Conservation (phyloP, 37 sponge, comb jelly and placozoan species). For the Spongia lamella region DNA sequence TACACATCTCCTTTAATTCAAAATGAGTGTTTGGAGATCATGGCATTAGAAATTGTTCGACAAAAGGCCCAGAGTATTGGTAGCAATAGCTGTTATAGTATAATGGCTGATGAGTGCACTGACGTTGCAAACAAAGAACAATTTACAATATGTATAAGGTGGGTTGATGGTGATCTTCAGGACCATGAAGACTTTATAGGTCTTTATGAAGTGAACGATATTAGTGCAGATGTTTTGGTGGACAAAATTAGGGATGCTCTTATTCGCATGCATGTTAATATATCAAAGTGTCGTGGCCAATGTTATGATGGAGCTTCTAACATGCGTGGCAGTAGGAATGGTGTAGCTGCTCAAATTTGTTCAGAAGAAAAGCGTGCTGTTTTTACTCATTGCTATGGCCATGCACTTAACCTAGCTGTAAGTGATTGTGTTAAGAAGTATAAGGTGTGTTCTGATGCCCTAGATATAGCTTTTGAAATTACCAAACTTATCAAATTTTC, state of each 20-base stretch:
- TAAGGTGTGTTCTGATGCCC: conserved; percentile 39
- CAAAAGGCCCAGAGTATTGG: conserved; percentile 37
- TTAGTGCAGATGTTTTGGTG: conserved; percentile 15
- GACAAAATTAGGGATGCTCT: conserved; percentile 23
- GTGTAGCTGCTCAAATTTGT: conserved; percentile 8
- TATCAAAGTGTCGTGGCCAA: conserved; percentile 21
- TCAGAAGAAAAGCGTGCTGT: conserved; percentile 23
- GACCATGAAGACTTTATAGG: conserved; percentile 25
- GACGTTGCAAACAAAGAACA: conserved; percentile 72
- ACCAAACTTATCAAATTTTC: conserved; percentile 41
- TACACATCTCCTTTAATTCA: conserved; percentile 73
- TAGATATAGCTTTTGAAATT: conserved; percentile 35
- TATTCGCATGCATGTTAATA: conserved; percentile 7
- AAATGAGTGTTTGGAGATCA: conserved; percentile 75
- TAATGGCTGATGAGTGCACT: conserved; percentile 81
- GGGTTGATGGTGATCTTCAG: conserved; percentile 13
- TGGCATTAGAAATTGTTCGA: conserved; percentile 69
- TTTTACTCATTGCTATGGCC: conserved; percentile 31
- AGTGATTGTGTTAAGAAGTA: conserved; percentile 33
- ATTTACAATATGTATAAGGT: conserved; percentile 53
- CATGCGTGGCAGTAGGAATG: conserved; percentile 32
- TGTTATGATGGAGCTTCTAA: conserved; percentile 38
- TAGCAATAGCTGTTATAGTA: conserved; percentile 36
- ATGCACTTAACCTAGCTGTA: conserved; percentile 38
- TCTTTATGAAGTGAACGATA: conserved; percentile 25